phyloP scores from a whole-genome alignment of 1,140 invertebrate species.

The Drosophila persimilis region DNA sequence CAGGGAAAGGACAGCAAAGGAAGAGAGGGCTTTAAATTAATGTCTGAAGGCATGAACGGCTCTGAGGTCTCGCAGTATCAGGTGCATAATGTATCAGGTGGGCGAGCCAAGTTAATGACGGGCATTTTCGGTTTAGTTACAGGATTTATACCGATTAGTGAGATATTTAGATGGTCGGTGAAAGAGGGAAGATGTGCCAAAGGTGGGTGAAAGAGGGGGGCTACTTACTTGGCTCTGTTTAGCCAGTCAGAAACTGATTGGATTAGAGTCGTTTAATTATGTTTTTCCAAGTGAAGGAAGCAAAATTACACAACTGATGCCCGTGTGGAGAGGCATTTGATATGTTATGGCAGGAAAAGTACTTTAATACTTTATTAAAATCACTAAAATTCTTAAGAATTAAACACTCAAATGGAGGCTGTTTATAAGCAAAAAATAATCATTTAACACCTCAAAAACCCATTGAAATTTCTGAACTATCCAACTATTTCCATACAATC shows the following conservation, averaged over 20 bases:
- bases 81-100: conserved; percentile 43
- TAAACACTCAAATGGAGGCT: too few species aligned
- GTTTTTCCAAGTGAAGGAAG: too few species aligned
- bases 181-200: neutral
- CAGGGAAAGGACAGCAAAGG: conserved; percentile 9
- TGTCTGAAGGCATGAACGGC: conserved; percentile 14
- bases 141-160: conserved; percentile 53
- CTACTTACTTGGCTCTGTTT: neutral
- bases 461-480: neutral
- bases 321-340: too few species aligned
- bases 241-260: conserved; percentile 24
- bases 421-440: too few species aligned
- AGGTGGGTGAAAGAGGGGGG: neutral
- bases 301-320: too few species aligned
- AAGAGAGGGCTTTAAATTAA: conserved; percentile 43
- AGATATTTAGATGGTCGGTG: neutral
- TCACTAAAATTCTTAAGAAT: too few species aligned
- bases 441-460: too few species aligned
- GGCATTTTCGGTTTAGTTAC: conserved; percentile 53
- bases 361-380: too few species aligned
- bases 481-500: too few species aligned
- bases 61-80: conserved; percentile 6
- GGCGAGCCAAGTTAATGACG: conserved; percentile 30
- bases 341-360: too few species aligned
- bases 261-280: conserved; percentile 9